Evolutionary conservation across 2,797 vertebrate species (phyloP), one percentile per base, ranked within the genome.

Genomic region (Crocodylus rhombifer): DNA sequence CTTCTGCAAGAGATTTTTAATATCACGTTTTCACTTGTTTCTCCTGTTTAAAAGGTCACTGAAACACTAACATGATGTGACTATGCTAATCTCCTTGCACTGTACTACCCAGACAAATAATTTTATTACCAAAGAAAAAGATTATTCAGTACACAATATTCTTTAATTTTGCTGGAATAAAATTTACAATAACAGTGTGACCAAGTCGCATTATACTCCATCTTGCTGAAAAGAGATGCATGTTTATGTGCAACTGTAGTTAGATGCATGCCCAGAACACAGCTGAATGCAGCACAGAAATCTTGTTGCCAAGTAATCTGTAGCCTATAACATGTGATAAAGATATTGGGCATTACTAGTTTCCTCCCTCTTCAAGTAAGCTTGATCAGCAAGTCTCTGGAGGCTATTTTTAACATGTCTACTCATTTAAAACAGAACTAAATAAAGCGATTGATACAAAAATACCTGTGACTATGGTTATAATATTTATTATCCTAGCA

Each of bases 41-140:
- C 86, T 87, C 89, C 64, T 84, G 79, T 36, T 77, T 91, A 92
- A 82, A 91, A 92, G 84, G 86, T 92, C 91, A 96, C 91, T 83
- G 95, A 96, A 93, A 80, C 89, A 97, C 78, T 82, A 95, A 93
- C 12, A 94, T 15, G 36, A 51, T 25, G 36, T 25, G 14, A 25
- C 33, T 42, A 88, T 95, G 79, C 71, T 94, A 93, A 71, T 91
- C 74, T 91, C 90, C 95, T 92, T 80, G 87, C 69, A 94, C 17
- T 17, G 26, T 89, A 74, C 87, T 92, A 71, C 14, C 84, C 83
- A 95, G 94, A 92, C 11, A 93, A 90, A 82, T 69, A 28, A 86
- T 77, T 91, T 87, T 62, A 14, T 91, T 89, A 67, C 51, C 77
- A 94, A 94, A 89, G 89, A 87, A 93, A 95, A 95, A 80, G 55